Conservation (phyloP, 2,888 invertebrate genomes). For the Tiphia femorata region DNA sequence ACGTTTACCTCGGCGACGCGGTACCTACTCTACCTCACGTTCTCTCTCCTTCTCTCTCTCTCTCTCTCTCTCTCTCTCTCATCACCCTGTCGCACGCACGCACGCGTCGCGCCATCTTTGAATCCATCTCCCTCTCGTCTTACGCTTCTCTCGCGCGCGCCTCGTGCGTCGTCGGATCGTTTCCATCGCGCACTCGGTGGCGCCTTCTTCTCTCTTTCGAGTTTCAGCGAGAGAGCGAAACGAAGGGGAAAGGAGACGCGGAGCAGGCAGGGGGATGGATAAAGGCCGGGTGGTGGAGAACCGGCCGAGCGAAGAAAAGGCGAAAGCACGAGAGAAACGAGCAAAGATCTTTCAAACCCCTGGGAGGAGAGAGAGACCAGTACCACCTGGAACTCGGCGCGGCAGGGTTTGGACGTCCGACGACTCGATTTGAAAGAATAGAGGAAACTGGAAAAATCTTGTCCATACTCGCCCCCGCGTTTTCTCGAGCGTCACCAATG, state of each 20-base stretch:
- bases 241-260: neutral
- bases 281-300: neutral
- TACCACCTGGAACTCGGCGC: neutral
- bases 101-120: slow-evolving; percentile 43
- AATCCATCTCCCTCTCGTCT: slow-evolving; percentile 17
- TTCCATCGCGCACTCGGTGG: neutral
- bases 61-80: neutral
- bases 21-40: neutral
- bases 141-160: neutral
- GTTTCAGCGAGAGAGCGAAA: neutral
- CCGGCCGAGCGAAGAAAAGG: neutral
- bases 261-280: neutral
- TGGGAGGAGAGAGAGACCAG: neutral
- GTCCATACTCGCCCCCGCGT: too few relatives aligned
- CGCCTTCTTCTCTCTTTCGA: neutral
- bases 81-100: slow-evolving; percentile 19
- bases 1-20: too few relatives aligned
- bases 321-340: too few relatives aligned
- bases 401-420: too few relatives aligned
- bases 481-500: too few relatives aligned
- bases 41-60: neutral
- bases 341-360: neutral
- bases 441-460: too few relatives aligned
- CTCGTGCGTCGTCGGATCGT: neutral
- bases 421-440: too few relatives aligned